phyloP scores from a whole-genome alignment of 2,888 invertebrate genomes.

The Terebella lapidaria region DNA sequence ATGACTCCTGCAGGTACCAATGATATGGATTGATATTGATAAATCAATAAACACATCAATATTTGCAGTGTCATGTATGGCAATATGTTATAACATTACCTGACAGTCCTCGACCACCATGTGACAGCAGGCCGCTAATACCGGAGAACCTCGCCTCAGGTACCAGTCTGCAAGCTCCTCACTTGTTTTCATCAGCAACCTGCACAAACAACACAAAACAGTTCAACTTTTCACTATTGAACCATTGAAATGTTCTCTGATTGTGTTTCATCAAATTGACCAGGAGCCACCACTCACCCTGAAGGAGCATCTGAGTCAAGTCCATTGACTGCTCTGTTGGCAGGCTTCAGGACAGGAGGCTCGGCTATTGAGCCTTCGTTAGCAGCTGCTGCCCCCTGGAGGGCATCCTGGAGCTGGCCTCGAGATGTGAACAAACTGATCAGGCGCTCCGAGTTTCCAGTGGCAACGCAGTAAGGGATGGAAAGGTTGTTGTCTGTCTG shows the following conservation, averaged over 20 bases:
- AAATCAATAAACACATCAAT: too few species aligned
- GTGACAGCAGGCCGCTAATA: constrained; percentile 52
- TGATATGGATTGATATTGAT: too few species aligned
- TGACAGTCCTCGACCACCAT: constrained; percentile 48
- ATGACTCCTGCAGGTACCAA: background rate
- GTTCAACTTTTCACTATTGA: too few species aligned
- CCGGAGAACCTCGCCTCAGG: constrained; percentile 50
- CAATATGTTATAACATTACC: constrained; percentile 25
- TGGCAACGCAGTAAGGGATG: constrained; percentile 46
- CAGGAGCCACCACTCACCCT: too few species aligned
- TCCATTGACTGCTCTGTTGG: too few species aligned
- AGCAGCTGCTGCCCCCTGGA: constrained; percentile 28
- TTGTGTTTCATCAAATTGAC: too few species aligned
- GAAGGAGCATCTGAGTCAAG: too few species aligned
- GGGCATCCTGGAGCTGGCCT: constrained; percentile 44
- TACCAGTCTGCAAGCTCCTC: constrained; percentile 41
- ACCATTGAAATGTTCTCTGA: too few species aligned
- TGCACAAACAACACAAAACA: constrained; percentile 12
- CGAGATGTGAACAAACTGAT: constrained; percentile 34
- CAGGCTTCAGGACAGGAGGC: too few species aligned
- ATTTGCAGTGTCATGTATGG: background rate
- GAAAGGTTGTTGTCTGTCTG: constrained; percentile 41
- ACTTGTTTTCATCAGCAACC: constrained; percentile 33
- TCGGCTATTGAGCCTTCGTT: constrained; percentile 16
- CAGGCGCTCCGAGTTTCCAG: constrained; percentile 35